A percentile compares a stretch with the other conserved stretches of the same genome.
Evolutionary conservation across 2,113 vertebrate genomes (phyloP).

Genomic region (Chloebia gouldiae): DNA sequence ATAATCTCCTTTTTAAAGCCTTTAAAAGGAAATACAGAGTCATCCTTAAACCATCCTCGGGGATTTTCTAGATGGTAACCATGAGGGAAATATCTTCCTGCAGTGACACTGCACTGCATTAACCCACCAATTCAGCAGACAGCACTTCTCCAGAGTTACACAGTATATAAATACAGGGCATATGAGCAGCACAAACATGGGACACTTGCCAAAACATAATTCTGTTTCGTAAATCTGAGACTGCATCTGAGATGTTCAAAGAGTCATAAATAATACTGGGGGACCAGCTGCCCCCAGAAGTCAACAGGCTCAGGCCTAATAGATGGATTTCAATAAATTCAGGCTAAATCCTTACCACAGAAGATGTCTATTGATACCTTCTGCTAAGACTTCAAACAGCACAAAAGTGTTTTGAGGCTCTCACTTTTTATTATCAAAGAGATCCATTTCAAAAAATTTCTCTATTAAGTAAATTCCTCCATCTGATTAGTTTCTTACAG

Average conservation of each 20-base stretch:
- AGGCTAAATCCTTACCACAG: not conserved
- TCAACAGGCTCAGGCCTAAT: not conserved
- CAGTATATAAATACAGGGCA: not conserved
- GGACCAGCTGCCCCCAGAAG: not conserved
- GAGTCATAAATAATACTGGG: not conserved
- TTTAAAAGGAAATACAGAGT: not conserved
- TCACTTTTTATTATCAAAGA: not conserved
- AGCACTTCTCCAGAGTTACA: not conserved
- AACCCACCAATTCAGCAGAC: not conserved
- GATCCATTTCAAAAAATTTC: conserved; percentile 40
- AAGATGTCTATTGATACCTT: conserved; percentile 42
- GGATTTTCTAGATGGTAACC: not conserved
- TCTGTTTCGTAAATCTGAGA: not conserved
- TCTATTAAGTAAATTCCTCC: conserved; percentile 54
- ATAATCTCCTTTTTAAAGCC: not conserved
- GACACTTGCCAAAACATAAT: conserved; percentile 17
- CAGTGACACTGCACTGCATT: not conserved
- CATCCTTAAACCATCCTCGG: not conserved
- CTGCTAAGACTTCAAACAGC: conserved; percentile 49
- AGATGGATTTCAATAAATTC: conserved; percentile 31
- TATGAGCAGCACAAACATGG: conserved; percentile 11
- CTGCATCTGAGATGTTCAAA: not conserved
- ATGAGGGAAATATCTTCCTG: not conserved
- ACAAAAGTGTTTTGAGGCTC: conserved; percentile 26
- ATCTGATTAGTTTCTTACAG: conserved; percentile 52